A percentile compares a stretch with the other conserved stretches of the same genome.
phyloP scores from a whole-genome alignment of 2,113 vertebrate genomes.

The Sapayoa aenigma region DNA sequence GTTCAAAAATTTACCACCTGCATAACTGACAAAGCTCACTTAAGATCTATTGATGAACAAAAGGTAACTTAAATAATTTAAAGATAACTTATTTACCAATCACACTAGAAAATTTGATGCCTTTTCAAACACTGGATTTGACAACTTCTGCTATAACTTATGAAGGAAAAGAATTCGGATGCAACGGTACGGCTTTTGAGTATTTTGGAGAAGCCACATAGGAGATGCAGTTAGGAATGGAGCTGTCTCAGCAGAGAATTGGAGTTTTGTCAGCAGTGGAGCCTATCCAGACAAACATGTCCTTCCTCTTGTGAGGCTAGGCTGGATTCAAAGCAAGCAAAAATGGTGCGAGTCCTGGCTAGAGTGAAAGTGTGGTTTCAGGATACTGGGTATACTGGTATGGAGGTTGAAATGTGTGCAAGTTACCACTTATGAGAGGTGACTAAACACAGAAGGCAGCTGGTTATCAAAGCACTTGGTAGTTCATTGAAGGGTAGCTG shows the following conservation, averaged over 20 bases:
- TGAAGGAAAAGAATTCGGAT: neutral
- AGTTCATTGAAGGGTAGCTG: neutral
- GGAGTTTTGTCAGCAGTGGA: fast-evolving
- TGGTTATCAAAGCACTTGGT: neutral
- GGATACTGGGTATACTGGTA: neutral
- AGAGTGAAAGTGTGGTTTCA: neutral
- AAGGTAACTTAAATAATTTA: neutral
- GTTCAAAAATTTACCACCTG: neutral
- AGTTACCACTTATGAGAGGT: neutral
- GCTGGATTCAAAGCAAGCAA: neutral
- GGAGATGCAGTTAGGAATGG: neutral
- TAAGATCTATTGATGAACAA: neutral
- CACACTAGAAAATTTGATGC: neutral
- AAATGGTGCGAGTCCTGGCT: neutral
- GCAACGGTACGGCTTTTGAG: neutral
- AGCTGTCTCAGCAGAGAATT: neutral
- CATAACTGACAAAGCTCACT: neutral
- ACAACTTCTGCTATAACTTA: neutral
- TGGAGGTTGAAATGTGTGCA: neutral
- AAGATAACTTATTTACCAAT: neutral
- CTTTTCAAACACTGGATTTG: neutral
- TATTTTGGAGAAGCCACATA: neutral
- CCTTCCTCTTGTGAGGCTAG: neutral
- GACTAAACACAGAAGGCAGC: neutral
- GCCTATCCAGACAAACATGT: neutral